Percentiles rank a stretch among this genome's conserved stretches.
phyloP scores from a whole-genome alignment of 2,797 vertebrate genomes.

The Phalloptychus januarius region DNA sequence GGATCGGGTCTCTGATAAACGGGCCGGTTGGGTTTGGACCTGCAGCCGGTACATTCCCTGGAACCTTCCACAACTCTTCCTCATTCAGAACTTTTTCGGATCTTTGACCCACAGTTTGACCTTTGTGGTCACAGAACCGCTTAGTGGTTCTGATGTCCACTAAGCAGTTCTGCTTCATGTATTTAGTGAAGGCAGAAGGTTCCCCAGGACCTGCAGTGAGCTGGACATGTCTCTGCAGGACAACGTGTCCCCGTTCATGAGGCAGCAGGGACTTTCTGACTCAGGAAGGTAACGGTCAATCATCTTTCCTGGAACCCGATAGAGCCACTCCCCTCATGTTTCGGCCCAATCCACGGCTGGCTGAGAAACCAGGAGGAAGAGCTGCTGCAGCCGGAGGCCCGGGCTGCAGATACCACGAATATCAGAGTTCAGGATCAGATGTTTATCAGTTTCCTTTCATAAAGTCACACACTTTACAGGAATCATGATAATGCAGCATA shows the following conservation, averaged over 20 bases:
- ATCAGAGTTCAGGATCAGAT: no score
- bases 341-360: not conserved
- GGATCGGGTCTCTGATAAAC: not conserved
- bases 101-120: not conserved
- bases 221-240: conserved; percentile 53
- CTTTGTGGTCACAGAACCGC: not conserved
- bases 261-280: conserved; percentile 63
- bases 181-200: no score
- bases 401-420: no score
- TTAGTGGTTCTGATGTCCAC: no score
- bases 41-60: no score
- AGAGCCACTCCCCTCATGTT: conserved; percentile 44
- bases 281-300: conserved; percentile 80
- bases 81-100: no score
- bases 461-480: not conserved
- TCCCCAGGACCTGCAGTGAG: not conserved
- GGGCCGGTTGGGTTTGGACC: no score
- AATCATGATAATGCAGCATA: not conserved
- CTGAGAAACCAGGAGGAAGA: not conserved
- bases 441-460: no score
- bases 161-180: no score
- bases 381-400: not conserved
- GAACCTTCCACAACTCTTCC: no score
- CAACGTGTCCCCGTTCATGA: conserved; percentile 45
- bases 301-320: conserved; percentile 83